Conservation (phyloP, 1,140 invertebrate genomes). For the Zaprionus ornatus region DNA sequence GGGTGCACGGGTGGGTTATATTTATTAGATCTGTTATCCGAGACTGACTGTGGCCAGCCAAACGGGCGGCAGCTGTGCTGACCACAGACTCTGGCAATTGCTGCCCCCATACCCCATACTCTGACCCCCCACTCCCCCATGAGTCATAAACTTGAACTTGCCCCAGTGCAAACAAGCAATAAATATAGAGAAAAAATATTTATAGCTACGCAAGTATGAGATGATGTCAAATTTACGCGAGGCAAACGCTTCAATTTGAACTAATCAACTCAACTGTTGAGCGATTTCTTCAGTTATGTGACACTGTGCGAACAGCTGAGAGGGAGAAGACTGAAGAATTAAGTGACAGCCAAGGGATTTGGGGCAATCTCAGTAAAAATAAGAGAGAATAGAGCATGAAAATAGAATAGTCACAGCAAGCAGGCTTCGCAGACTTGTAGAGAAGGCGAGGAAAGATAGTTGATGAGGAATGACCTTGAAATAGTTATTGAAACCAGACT, state of each 20-base stretch:
- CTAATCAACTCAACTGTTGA: conserved; percentile 42
- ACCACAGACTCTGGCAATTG: conserved; percentile 42
- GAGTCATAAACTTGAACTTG: conserved; percentile 79
- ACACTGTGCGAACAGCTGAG: conserved; percentile 43
- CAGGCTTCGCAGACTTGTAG: too few relatives aligned
- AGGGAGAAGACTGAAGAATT: background rate
- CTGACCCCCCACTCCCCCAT: conserved; percentile 43
- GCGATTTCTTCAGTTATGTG: conserved; percentile 19
- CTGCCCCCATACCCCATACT: conserved; percentile 24
- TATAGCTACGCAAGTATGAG: background rate
- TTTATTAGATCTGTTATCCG: conserved; percentile 72
- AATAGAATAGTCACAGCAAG: background rate
- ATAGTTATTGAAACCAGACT: too few relatives aligned
- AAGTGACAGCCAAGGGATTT: conserved; percentile 15
- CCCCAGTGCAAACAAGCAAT: conserved; percentile 15
- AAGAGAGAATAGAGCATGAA: background rate
- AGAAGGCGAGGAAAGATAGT: too few relatives aligned
- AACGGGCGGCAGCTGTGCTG: conserved; percentile 39
- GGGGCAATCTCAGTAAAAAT: background rate
- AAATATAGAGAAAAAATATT: conserved; percentile 19
- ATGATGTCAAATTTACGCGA: conserved; percentile 46
- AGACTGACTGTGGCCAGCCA: conserved; percentile 56
- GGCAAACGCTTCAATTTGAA: conserved; percentile 41
- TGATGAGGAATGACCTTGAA: too few relatives aligned
- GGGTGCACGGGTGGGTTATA: conserved; percentile 37